Evolutionary conservation across 1,140 invertebrate species (phyloP).

Genomic region (Drosophila carrolli): DNA sequence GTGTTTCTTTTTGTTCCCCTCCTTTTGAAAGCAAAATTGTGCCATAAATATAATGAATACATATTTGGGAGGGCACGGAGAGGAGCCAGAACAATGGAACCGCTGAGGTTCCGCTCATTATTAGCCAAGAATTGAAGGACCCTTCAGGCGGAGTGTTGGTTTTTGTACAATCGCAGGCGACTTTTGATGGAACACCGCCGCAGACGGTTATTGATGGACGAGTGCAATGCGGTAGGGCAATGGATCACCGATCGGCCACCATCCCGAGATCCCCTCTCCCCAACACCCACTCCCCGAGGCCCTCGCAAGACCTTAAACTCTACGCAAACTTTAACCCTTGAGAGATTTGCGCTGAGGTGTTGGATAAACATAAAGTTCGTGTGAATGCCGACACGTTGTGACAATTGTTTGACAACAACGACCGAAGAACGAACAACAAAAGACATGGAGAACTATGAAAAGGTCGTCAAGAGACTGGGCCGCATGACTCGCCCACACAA

Average conservation of each 20-base stretch:
- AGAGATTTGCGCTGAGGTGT: slow-evolving; percentile 61
- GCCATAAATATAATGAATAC: slow-evolving; percentile 81
- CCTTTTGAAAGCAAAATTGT: slow-evolving; percentile 66
- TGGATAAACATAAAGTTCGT: slow-evolving; percentile 83
- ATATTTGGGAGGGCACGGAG: slow-evolving; percentile 25
- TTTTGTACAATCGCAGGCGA: slow-evolving; percentile 62
- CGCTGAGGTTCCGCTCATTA: slow-evolving; percentile 74
- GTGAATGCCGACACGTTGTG: slow-evolving; percentile 83
- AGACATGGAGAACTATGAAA: slow-evolving; percentile 56
- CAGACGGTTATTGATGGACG: slow-evolving; percentile 45
- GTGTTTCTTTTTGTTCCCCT: slow-evolving; percentile 58
- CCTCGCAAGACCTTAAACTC: neutral
- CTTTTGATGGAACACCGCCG: slow-evolving; percentile 66
- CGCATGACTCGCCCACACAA: slow-evolving; percentile 57
- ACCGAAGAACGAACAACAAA: slow-evolving; percentile 29
- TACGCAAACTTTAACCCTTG: slow-evolving; percentile 56
- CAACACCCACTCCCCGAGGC: neutral
- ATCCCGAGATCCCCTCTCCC: too few relatives aligned
- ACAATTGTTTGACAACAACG: slow-evolving; percentile 79
- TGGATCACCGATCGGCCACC: slow-evolving; percentile 22
- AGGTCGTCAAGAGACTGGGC: slow-evolving; percentile 55
- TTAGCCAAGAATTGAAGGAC: slow-evolving; percentile 66
- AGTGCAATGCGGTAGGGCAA: slow-evolving; percentile 69
- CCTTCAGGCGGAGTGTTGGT: slow-evolving; percentile 72
- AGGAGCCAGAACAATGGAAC: slow-evolving; percentile 49